Evolutionary conservation across 1,140 invertebrate genomes (phyloP), one percentile per base, ranked within the genome.

Genomic region (Eurosta solidaginis): DNA sequence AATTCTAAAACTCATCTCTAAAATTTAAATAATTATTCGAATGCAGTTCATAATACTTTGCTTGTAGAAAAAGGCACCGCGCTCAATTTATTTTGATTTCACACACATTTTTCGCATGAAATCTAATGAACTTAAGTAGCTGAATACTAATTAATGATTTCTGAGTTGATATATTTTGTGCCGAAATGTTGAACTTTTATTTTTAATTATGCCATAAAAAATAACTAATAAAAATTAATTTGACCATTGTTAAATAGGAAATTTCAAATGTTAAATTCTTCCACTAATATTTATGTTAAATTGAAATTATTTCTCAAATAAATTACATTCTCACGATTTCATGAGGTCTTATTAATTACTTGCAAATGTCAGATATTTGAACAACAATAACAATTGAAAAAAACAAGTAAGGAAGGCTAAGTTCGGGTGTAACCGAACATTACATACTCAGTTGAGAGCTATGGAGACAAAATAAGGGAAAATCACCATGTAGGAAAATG

Each of bases 261-360:
- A 33, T 68, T 22, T 1, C 27, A 42, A 68, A 33, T 68, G 59
- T n/a, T 68, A 42, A 68, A 68, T 42, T 40, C 33, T 68, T 68
- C 59, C 59, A 33, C 17, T 68, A 29, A 68, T 68, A 29, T 68
- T 40, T n/a, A 68, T 9, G 17, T 68, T 68, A 40, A 40, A 68
- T 68, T 40, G 17, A 40, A n/a, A 40, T 40, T 40, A 40, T 54
- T 68, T 68, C 33, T 36, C 33, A 68, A 40, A 40, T 20, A 68
- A 68, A 68, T 68, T 68, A 33, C 33, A 17, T 68, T 68, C 59
- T 68, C 59, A 68, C 59, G 59, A 29, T 29, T 68, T 68, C 20
- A 17, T 20, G 6, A 40, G 59, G n/a, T 68, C 59, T 68, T 40
- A 68, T 68, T 68, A 68, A 68, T 40, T 9, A 5, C 59, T 42